A percentile compares a stretch with the other conserved stretches of the same genome.
Evolutionary conservation across 2,888 invertebrate genomes (phyloP).

Genomic region (Chymomyza fuscimana): DNA sequence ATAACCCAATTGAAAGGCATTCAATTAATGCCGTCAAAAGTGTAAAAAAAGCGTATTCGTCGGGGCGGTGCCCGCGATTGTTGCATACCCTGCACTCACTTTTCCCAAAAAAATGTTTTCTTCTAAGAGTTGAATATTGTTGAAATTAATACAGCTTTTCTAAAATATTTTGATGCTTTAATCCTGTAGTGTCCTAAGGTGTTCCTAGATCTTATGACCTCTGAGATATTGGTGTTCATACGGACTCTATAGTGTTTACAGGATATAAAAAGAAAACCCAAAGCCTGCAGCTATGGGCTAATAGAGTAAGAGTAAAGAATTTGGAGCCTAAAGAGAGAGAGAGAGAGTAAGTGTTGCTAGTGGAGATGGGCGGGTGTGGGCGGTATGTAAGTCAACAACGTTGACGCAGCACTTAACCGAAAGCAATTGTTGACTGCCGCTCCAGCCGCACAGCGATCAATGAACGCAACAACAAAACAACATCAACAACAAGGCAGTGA

Average conservation of each 20-base stretch:
- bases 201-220: no score
- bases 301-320: constrained; percentile 54
- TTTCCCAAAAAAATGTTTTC: no score
- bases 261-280: constrained; percentile 54
- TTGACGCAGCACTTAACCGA: constrained; percentile 69
- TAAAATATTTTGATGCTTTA: no score
- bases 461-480: constrained; percentile 57
- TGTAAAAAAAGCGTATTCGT: constrained; percentile 32
- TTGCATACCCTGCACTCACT: no score
- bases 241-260: no score
- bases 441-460: constrained; percentile 51
- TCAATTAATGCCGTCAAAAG: constrained; percentile 65
- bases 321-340: constrained; percentile 48
- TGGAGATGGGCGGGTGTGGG: constrained; percentile 2
- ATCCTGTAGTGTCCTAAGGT: no score
- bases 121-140: no score
- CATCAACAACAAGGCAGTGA: constrained; percentile 33
- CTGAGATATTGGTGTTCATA: no score
- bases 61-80: no score
- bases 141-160: no score
- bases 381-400: constrained; percentile 65
- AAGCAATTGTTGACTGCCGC: constrained; percentile 52
- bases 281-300: not conserved
- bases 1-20: constrained; percentile 72
- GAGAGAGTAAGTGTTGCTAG: constrained; percentile 12